A percentile compares a stretch with the other conserved stretches of the same genome.
These are phyloP conservation scores for Eulacestoma nigropectus DNA, from an alignment of 2,113 vertebrate species.

Conservation along the genomic window DNA sequence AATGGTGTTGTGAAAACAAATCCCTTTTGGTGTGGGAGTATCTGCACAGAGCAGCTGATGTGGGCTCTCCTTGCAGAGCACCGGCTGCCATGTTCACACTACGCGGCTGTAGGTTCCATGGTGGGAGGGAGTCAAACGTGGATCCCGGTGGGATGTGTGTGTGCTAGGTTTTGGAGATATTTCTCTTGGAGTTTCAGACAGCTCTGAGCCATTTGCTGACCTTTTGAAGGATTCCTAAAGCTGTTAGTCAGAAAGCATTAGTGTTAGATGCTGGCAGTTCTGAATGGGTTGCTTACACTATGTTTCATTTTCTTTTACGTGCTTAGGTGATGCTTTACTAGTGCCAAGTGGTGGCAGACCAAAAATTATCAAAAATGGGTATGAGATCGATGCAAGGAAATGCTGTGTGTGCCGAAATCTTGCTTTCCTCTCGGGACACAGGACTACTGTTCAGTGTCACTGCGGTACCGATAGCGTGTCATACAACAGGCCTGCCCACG, in stretches of 20 bases:
- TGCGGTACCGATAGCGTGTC: background rate
- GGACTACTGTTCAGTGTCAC: background rate
- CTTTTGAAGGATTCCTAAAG: background rate
- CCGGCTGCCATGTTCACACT: background rate
- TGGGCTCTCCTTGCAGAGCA: background rate
- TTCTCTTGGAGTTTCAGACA: background rate
- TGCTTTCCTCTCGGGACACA: background rate
- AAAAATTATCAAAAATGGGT: background rate
- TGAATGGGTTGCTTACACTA: background rate
- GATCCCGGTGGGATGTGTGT: background rate
- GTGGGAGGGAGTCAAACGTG: background rate
- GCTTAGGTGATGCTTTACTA: background rate
- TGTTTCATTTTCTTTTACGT: background rate
- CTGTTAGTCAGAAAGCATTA: background rate
- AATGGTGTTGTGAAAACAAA: background rate
- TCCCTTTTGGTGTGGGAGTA: background rate
- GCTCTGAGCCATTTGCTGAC: background rate
- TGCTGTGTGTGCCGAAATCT: background rate
- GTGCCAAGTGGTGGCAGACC: background rate
- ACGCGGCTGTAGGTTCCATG: background rate
- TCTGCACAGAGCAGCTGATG: background rate
- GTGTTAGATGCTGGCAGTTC: background rate
- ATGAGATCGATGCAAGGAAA: background rate
- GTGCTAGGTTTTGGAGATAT: background rate
- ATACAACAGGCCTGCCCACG: background rate